Evolutionary conservation across 2,888 invertebrate genomes (phyloP), one percentile per base, ranked within the genome.

Genomic region (Chrysomela aeneicollis): DNA sequence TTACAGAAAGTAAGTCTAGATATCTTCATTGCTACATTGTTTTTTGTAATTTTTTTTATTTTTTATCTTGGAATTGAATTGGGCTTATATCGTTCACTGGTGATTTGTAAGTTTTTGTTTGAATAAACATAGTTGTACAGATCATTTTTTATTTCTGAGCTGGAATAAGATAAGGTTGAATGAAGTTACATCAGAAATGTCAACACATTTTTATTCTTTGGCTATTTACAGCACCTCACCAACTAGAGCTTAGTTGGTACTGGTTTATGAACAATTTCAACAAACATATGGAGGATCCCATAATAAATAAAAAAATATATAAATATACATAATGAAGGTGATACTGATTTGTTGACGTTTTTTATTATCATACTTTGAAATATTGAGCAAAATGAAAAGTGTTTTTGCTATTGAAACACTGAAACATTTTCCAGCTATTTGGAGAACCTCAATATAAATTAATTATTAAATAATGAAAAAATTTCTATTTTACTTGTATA

Each of bases 391-490:
- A n/a, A n/a, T n/a, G n/a, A n/a, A n/a, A n/a, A n/a, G n/a, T n/a
- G 6, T 26, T 26, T 26, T 26, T 3, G 4, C 6, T 26, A 26
- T 6, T 26, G 6, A 5, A 26, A 26, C 26, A 26, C 26, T n/a
- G n/a, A n/a, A n/a, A n/a, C n/a, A n/a, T n/a, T 5, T 26, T 26
- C 6, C 6, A 6, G 4, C 6, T 26, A 26, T 6, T 26, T 5
- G 3, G 6, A 26, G 4, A 26, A 3, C 26, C 26, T 5, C 26
- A 26, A 26, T 26, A 26, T 26, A 26, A 26, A 26, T 26, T n/a
- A n/a, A 6, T 6, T 26, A 26, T 26, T 59, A 32, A 18, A 51
- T 52, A 53, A 58, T 68, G 63, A 61, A 63, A 68, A 68, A 63
- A 61, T 68, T 59, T 50, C 65, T 64, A 62, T 54, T 26, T 35